Conservation (phyloP, 2,888 invertebrate species). For the Atethmia centrago region DNA sequence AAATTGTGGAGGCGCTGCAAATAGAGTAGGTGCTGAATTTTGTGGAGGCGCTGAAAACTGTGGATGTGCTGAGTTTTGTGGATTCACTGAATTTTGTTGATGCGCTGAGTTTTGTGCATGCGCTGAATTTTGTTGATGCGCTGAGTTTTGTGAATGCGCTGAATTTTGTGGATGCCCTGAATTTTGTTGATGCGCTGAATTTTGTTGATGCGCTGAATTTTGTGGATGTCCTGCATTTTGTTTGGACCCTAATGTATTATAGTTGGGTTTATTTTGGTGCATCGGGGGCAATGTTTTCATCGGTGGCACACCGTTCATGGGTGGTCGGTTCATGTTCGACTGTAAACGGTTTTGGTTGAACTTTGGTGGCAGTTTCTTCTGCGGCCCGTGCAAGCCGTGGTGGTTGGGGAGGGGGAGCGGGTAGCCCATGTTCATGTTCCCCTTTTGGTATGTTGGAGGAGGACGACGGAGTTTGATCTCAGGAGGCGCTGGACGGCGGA, state of each 20-base stretch:
- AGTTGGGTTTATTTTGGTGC: constrained; percentile 57
- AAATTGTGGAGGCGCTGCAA: constrained; percentile 36
- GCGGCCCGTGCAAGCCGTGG: constrained; percentile 73
- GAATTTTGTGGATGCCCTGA: not conserved
- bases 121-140: constrained; percentile 30
- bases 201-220: not conserved
- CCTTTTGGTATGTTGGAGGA: constrained; percentile 76
- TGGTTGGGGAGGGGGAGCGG: constrained; percentile 82
- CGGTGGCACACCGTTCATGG: constrained; percentile 73
- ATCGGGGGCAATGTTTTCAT: constrained; percentile 74
- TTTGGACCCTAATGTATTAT: constrained; percentile 61
- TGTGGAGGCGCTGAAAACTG: constrained; percentile 23
- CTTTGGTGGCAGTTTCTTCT: constrained; percentile 75
- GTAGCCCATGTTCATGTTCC: constrained; percentile 72
- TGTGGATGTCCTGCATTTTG: constrained; percentile 42
- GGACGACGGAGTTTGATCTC: constrained; percentile 87
- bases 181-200: not conserved
- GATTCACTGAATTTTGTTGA: not conserved
- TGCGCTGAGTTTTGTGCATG: not conserved
- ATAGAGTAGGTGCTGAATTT: not conserved
- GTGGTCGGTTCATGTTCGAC: constrained; percentile 75
- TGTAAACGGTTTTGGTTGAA: constrained; percentile 69
- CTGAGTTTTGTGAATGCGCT: not conserved
- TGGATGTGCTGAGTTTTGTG: not conserved
- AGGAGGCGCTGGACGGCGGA: constrained; percentile 85